Conservation (phyloP, 2,797 vertebrate species). For the Gastrophryne carolinensis region DNA sequence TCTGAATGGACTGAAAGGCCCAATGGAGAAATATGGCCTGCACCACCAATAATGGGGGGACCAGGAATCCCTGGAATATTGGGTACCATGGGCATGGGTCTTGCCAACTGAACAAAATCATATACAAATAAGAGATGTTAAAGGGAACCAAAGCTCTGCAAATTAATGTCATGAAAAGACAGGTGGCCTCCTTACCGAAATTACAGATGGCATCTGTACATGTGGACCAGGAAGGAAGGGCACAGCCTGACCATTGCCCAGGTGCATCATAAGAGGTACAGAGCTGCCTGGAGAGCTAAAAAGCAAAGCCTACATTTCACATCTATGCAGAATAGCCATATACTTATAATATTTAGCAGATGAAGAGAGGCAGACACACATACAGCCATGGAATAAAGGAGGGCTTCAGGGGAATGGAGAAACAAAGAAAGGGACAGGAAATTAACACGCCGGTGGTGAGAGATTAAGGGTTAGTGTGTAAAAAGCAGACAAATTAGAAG, state of each 20-base stretch:
- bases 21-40: constrained; percentile 84
- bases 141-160: background rate
- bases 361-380: background rate
- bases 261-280: constrained; percentile 89
- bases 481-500: background rate
- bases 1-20: constrained; percentile 86
- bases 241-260: constrained; percentile 90
- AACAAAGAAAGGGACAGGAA: background rate
- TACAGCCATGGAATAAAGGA: background rate
- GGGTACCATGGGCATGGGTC: constrained; percentile 90
- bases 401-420: constrained; percentile 32
- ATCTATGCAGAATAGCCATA: background rate
- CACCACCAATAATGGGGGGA: constrained; percentile 87
- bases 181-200: constrained; percentile 79
- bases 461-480: background rate
- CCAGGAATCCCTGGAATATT: constrained; percentile 98
- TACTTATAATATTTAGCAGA: too few species aligned
- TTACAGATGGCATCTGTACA: constrained; percentile 92
- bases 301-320: constrained; percentile 24
- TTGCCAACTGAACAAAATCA: constrained; percentile 76
- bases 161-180: background rate
- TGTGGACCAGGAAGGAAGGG: constrained; percentile 88
- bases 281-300: constrained; percentile 86
- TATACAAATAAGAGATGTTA: constrained; percentile 24
- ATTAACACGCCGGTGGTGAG: background rate